Evolutionary conservation across 2,113 vertebrate species (phyloP).

Genomic region (Morone saxatilis): DNA sequence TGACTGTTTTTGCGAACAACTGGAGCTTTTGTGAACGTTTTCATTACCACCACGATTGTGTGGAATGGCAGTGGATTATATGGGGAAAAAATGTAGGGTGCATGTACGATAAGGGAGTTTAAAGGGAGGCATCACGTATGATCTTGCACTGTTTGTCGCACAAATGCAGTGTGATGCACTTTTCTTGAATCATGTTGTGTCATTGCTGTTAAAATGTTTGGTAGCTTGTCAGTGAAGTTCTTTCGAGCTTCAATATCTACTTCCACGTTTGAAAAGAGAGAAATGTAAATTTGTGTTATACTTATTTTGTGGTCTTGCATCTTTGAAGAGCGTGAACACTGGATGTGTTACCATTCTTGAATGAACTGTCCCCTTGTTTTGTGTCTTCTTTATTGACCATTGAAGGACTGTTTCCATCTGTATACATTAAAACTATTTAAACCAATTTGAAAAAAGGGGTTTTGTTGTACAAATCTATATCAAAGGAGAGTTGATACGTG

Average conservation of each 20-base stretch:
- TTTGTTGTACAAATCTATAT: constrained; percentile 31
- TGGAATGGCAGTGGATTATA: constrained; percentile 3
- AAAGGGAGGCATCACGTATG: constrained; percentile 41
- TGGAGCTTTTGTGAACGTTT: constrained; percentile 31
- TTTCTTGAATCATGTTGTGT: constrained; percentile 56
- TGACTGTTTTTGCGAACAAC: constrained; percentile 39
- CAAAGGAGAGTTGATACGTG: constrained; percentile 37
- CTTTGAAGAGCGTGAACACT: constrained; percentile 47
- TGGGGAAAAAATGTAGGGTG: neutral
- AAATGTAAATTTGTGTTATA: constrained; percentile 51
- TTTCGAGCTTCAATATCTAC: constrained; percentile 58
- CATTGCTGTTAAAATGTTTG: constrained; percentile 60
- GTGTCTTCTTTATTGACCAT: constrained; percentile 47
- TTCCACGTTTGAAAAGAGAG: constrained; percentile 63
- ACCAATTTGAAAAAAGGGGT: neutral
- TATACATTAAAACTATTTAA: constrained; percentile 72
- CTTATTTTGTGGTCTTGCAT: constrained; percentile 60
- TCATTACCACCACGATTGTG: neutral
- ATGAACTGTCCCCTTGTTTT: constrained; percentile 35
- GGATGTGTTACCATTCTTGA: constrained; percentile 48
- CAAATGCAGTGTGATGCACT: constrained; percentile 58
- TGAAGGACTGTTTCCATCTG: constrained; percentile 47
- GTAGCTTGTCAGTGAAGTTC: constrained; percentile 62
- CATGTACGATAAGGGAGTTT: constrained; percentile 54
- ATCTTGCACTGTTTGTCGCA: constrained; percentile 67